Evolutionary conservation across 2,888 invertebrate species (phyloP).

Genomic region (Nebria salina): DNA sequence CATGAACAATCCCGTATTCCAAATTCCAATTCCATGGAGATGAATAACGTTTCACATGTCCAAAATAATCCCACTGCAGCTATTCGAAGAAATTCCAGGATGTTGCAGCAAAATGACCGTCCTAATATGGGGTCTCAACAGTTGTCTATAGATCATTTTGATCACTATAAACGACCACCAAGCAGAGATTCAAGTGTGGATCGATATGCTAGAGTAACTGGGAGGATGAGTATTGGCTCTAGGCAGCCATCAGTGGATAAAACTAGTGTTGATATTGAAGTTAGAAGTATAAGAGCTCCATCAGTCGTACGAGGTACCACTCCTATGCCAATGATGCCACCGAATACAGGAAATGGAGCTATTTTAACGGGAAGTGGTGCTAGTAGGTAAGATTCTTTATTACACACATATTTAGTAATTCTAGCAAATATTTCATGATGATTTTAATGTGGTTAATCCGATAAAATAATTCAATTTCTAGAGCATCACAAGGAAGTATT

Average conservation of each 20-base stretch:
- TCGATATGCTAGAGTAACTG: slow-evolving; percentile 75
- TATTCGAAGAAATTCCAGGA: slow-evolving; percentile 66
- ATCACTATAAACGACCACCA: slow-evolving; percentile 92
- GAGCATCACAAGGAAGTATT: slow-evolving; percentile 31
- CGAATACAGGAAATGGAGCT: slow-evolving; percentile 69
- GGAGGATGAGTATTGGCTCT: slow-evolving; percentile 70
- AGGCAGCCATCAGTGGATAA: slow-evolving; percentile 84
- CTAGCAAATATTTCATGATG: neutral
- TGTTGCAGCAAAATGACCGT: slow-evolving; percentile 60
- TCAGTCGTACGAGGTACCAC: slow-evolving; percentile 67
- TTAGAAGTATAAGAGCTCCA: slow-evolving; percentile 66
- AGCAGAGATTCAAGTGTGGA: slow-evolving; percentile 89
- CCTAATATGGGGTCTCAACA: slow-evolving; percentile 66
- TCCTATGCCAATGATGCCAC: slow-evolving; percentile 57
- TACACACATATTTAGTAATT: neutral
- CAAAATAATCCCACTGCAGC: slow-evolving; percentile 58
- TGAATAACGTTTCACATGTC: slow-evolving; percentile 53
- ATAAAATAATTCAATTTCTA: slow-evolving; percentile 54
- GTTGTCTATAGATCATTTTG: slow-evolving; percentile 89
- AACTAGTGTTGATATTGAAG: slow-evolving; percentile 58
- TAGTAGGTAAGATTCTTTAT: slow-evolving; percentile 36
- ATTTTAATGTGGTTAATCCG: slow-evolving; percentile 52
- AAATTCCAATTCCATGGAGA: slow-evolving; percentile 49
- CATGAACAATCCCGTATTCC: slow-evolving; percentile 48
- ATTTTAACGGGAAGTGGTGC: slow-evolving; percentile 68